Conservation (phyloP, 2,888 invertebrate genomes). For the Dasypogon diadema region DNA sequence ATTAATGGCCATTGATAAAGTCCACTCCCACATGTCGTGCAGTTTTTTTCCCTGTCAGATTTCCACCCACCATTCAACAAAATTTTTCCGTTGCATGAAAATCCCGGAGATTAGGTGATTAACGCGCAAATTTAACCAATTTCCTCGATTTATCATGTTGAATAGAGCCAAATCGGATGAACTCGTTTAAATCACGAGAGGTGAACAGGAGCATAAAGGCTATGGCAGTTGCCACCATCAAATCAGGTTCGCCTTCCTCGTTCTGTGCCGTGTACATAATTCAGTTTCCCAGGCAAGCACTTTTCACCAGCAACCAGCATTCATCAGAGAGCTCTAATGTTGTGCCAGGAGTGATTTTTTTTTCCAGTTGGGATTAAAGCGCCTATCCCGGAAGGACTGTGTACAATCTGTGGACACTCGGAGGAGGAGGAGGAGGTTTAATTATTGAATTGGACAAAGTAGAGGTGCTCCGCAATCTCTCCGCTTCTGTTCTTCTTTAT, state of each 20-base stretch:
- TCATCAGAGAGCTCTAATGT: neutral
- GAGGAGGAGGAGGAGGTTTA: neutral
- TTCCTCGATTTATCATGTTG: constrained; percentile 5
- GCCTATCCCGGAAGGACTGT: neutral
- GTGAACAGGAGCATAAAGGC: neutral
- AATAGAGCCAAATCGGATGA: neutral
- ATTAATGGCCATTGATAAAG: neutral
- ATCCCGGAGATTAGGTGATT: constrained; percentile 19
- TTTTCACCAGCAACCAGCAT: neutral
- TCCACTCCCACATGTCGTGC: neutral
- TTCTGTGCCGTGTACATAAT: neutral
- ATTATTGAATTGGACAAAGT: constrained; percentile 22
- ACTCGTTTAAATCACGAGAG: neutral
- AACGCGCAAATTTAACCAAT: constrained; percentile 34
- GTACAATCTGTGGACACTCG: neutral
- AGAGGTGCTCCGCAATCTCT: neutral
- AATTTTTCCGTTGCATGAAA: neutral
- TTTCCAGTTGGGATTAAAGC: neutral
- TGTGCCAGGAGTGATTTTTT: constrained; percentile 7
- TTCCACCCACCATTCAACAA: neutral
- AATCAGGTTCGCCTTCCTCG: neutral
- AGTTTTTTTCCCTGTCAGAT: neutral
- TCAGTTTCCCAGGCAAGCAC: neutral
- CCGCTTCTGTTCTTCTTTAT: neutral
- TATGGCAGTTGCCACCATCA: neutral